These are phyloP conservation scores for Heliconius erato DNA, from an alignment of 2,888 invertebrate genomes.

Conservation along the genomic window DNA sequence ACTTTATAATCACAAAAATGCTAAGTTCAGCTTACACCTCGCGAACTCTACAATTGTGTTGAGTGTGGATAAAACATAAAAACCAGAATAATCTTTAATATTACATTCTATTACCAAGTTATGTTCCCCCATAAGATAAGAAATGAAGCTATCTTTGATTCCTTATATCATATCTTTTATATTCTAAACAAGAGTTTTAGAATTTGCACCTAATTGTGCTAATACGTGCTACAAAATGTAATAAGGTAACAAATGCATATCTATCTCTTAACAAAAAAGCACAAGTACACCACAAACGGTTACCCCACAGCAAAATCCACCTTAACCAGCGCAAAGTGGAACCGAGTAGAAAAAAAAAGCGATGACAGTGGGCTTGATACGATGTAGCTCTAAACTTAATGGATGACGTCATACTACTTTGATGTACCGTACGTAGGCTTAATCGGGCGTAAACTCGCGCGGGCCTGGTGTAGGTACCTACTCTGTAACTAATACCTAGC, in stretches of 20 bases:
- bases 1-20: too few relatives aligned
- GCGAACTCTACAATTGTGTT: too few relatives aligned
- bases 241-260: neutral
- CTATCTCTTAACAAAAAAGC: constrained; percentile 7
- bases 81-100: too few relatives aligned
- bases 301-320: neutral
- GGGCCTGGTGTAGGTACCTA: constrained; percentile 29
- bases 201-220: neutral
- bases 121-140: too few relatives aligned
- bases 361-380: constrained; percentile 16
- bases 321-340: constrained; percentile 10
- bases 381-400: constrained; percentile 36
- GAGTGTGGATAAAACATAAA: too few relatives aligned
- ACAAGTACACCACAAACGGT: neutral
- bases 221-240: neutral
- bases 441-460: constrained; percentile 46
- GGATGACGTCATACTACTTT: constrained; percentile 50
- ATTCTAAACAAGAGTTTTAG: neutral
- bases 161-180: neutral
- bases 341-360: constrained; percentile 9
- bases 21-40: too few relatives aligned
- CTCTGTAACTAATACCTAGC: constrained; percentile 33
- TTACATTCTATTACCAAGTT: too few relatives aligned
- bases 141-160: neutral
- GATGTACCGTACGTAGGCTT: constrained; percentile 46